Base-by-base conservation (phyloP, 2,797 vertebrate genomes). In the Pagetopsis macropterus region DNA sequence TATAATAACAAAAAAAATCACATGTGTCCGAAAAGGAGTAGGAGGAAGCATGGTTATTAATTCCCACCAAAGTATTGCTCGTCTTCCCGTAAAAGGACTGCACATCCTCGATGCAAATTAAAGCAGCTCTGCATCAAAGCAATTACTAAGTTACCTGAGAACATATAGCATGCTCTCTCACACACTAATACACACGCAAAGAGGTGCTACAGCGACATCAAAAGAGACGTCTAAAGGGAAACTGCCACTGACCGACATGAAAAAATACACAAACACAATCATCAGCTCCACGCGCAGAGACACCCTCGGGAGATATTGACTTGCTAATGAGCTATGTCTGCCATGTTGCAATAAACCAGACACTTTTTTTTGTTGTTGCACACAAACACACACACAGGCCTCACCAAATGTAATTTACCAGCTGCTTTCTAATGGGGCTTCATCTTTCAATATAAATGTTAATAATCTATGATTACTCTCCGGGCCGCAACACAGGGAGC, bases 371-470 rank as follows among this genome's bases (percentile, higher is more conserved):
- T 13, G n/a, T 66, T 21, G 16, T 3, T 48, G n/a, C 31, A 50
- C 41, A 41, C 19, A 43, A 27, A 44, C 67, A 62, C 72, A 77
- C 46, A 65, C 61, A 40, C 72, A 57, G 10, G 46, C 73, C 56
- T 61, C 78, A 74, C 75, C 77, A 79, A 90, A 91, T 82, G 75
- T 81, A 90, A 92, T 91, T 90, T 86, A 79, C 85, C 88, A 89
- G 87, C 83, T 90, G 89, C 87, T 79, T 87, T 79, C 81, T 91
- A 90, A 93, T 91, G 84, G 84, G 82, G 89, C 75, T 92, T 89
- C 89, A 92, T 92, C 86, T 93, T 93, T 91, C 89, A 90, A 91
- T 93, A 91, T 91, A 89, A 92, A 92, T 91, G 91, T 88, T 91
- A 91, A 93, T 92, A 93, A 93, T 91, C 87, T 75, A 75, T 88